Percentiles rank a stretch among this genome's conserved stretches.
These are phyloP conservation scores for Siniperca obscura DNA, from an alignment of 2,797 vertebrate genomes.

Conservation along the genomic window DNA sequence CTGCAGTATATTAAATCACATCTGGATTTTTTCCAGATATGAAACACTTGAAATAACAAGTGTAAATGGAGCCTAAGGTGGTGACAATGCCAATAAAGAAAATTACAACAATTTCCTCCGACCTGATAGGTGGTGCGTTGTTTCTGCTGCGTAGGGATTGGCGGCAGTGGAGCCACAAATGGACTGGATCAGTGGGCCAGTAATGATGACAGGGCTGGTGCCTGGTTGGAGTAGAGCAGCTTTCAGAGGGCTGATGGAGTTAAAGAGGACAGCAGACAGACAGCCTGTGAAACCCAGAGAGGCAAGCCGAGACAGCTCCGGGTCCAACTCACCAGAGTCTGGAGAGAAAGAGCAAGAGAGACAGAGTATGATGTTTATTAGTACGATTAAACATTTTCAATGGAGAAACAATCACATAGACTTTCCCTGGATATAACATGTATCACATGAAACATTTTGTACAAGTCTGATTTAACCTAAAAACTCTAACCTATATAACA, in stretches of 20 bases:
- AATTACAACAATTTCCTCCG: neutral
- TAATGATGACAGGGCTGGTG: slow-evolving; percentile 83
- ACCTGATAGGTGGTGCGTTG: slow-evolving; percentile 92
- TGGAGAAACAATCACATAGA: neutral
- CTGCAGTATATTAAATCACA: neutral
- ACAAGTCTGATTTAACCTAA: neutral
- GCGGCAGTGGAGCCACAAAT: slow-evolving; percentile 84
- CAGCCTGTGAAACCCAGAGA: slow-evolving; percentile 92
- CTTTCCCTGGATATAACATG: neutral
- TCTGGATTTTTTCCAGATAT: neutral
- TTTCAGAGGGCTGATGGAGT: slow-evolving; percentile 92
- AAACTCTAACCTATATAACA: neutral
- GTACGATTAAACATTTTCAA: neutral
- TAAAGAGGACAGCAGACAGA: slow-evolving; percentile 92
- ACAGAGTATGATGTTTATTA: neutral
- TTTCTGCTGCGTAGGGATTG: slow-evolving; percentile 87
- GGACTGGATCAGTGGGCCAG: slow-evolving; percentile 86
- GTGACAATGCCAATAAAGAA: neutral
- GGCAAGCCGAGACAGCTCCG: slow-evolving; percentile 87
- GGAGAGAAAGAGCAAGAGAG: slow-evolving; percentile 5
- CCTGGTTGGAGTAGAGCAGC: slow-evolving; percentile 86
- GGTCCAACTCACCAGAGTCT: slow-evolving; percentile 87
- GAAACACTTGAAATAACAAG: neutral
- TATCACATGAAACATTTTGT: neutral
- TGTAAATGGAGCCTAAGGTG: neutral